Percentiles rank a stretch among this genome's conserved stretches.
These are phyloP conservation scores for Isichthys henryi DNA, from an alignment of 2,113 vertebrate genomes.

Conservation along the genomic window DNA sequence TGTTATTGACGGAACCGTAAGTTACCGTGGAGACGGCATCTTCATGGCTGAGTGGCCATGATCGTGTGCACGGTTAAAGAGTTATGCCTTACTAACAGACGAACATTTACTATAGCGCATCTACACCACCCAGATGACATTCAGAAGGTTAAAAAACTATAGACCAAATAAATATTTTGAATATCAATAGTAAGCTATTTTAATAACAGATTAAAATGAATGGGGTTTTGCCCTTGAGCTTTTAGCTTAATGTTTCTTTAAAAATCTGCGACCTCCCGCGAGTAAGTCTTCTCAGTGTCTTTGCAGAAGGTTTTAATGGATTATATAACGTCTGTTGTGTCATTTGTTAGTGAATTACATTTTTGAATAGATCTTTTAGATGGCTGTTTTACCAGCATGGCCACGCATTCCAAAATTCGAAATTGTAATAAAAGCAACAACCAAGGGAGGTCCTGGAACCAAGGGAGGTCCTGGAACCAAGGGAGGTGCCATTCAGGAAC, in stretches of 20 bases:
- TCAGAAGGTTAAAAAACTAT: background rate
- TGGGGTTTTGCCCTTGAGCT: background rate
- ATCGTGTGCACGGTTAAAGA: background rate
- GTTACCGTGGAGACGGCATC: conserved; percentile 43
- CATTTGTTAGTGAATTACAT: background rate
- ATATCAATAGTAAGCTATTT: background rate
- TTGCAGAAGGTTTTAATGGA: background rate
- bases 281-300: background rate
- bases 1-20: conserved; percentile 36
- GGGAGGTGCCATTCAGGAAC: background rate
- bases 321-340: background rate
- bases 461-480: background rate
- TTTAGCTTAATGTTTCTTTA: background rate
- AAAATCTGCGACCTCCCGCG: background rate
- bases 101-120: background rate
- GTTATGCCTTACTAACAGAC: background rate
- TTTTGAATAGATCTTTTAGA: background rate
- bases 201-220: background rate
- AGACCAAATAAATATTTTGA: background rate
- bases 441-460: background rate
- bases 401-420: background rate
- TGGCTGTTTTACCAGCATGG: background rate
- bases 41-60: conserved; percentile 21
- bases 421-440: background rate
- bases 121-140: background rate